A percentile compares a stretch with the other conserved stretches of the same genome.
Evolutionary conservation across 2,888 invertebrate genomes (phyloP).

Genomic region (Protophormia terraenovae): DNA sequence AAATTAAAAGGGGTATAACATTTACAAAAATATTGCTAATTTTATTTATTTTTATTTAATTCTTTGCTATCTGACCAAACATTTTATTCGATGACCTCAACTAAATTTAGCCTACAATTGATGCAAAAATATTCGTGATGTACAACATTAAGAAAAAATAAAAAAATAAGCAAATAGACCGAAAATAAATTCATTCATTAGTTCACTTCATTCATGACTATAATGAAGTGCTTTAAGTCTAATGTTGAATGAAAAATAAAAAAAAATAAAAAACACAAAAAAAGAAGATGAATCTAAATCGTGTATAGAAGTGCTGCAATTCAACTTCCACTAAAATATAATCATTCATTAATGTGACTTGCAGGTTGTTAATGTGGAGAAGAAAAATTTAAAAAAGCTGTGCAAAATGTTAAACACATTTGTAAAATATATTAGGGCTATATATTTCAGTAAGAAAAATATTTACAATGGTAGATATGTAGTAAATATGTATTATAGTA

Average conservation of each 20-base stretch:
- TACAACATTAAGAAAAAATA: not conserved
- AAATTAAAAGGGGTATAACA: slow-evolving; percentile 26
- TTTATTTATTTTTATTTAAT: slow-evolving; percentile 1
- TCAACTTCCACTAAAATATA: slow-evolving; percentile 16
- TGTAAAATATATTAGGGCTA: not conserved
- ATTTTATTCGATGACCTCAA: slow-evolving; percentile 18
- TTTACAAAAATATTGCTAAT: not conserved
- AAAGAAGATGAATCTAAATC: not conserved
- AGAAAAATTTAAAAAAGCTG: not conserved
- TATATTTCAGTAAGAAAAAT: too few species aligned
- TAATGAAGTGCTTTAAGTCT: not conserved
- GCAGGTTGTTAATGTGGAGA: slow-evolving; percentile 11
- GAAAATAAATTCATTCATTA: slow-evolving; percentile 61
- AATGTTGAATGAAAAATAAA: not conserved
- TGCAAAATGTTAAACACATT: not conserved
- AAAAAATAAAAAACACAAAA: too few species aligned
- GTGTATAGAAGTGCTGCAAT: slow-evolving; percentile 38
- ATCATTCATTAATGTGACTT: slow-evolving; percentile 37
- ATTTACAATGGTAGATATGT: too few species aligned
- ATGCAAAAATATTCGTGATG: slow-evolving; percentile 1
- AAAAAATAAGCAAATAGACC: slow-evolving; percentile 12
- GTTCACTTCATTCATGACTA: slow-evolving; percentile 51
- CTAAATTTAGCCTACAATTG: slow-evolving; percentile 41
- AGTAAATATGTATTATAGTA: too few species aligned
- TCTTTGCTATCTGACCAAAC: slow-evolving; percentile 26